phyloP scores from a whole-genome alignment of 2,113 vertebrate genomes.

The Petrocephalus microphthalmus region DNA sequence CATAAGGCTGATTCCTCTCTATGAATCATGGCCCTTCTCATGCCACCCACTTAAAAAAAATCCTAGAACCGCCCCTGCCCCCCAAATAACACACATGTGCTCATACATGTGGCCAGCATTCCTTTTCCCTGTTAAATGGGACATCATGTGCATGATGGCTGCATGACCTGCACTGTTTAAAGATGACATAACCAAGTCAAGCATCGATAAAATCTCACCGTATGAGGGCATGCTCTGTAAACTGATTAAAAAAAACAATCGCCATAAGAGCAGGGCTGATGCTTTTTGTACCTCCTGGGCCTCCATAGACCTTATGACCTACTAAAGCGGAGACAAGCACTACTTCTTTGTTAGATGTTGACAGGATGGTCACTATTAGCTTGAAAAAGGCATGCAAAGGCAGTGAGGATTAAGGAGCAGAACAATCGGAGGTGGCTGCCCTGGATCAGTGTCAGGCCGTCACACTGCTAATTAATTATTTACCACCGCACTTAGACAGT shows the following conservation, averaged over 20 bases:
- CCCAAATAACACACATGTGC: not conserved
- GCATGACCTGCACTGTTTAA: not conserved
- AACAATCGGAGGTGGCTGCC: not conserved
- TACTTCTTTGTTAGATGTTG: not conserved
- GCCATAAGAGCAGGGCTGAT: not conserved
- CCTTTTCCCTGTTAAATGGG: not conserved
- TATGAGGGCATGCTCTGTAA: not conserved
- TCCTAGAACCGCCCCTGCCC: not conserved
- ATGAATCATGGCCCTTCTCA: not conserved
- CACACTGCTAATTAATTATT: conserved; percentile 9
- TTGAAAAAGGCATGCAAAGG: not conserved
- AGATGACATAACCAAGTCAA: not conserved
- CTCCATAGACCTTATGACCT: not conserved
- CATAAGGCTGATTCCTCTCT: not conserved
- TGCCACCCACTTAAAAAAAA: not conserved
- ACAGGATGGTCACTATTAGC: not conserved
- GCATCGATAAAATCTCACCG: not conserved
- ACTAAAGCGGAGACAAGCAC: not conserved
- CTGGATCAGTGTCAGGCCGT: conserved; percentile 30
- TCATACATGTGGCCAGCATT: not conserved
- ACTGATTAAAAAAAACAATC: not conserved
- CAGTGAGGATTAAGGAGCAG: not conserved
- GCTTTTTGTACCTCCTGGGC: not conserved
- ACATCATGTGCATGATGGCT: no score
- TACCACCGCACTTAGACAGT: not conserved